Percentiles rank a stretch among this genome's conserved stretches.
phyloP scores from a whole-genome alignment of 2,888 invertebrate species.

The Formica aserva region DNA sequence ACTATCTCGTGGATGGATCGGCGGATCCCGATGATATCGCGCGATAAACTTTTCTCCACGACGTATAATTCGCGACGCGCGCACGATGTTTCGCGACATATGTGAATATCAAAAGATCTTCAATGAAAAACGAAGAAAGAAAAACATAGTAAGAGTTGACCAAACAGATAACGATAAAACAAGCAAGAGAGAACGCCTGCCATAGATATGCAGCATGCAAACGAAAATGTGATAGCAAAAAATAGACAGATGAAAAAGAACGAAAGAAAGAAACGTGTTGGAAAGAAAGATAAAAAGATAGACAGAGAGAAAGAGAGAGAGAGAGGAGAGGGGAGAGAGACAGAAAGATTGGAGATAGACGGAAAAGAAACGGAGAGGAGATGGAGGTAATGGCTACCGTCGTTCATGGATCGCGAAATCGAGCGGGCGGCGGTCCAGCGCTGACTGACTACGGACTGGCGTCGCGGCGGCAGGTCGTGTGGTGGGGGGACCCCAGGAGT shows the following conservation, averaged over 20 bases:
- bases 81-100: slow-evolving; percentile 62
- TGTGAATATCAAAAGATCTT: slow-evolving; percentile 63
- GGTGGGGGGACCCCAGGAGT: slow-evolving; percentile 79
- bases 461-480: slow-evolving; percentile 82
- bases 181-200: background rate
- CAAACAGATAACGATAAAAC: slow-evolving; percentile 28
- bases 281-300: background rate
- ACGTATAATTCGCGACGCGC: slow-evolving; percentile 65
- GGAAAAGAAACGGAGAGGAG: slow-evolving; percentile 58
- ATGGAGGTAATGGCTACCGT: slow-evolving; percentile 73
- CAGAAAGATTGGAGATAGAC: slow-evolving; percentile 59
- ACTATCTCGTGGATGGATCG: background rate
- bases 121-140: slow-evolving; percentile 34
- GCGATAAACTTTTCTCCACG: slow-evolving; percentile 58
- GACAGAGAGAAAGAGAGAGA: slow-evolving; percentile 15
- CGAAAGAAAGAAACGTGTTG: slow-evolving; percentile 9
- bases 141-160: background rate
- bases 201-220: background rate
- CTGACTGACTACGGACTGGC: slow-evolving; percentile 85
- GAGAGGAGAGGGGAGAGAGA: slow-evolving; percentile 64
- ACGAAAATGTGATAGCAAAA: background rate
- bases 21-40: slow-evolving; percentile 50
- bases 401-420: slow-evolving; percentile 79
- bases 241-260: background rate
- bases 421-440: slow-evolving; percentile 86